Evolutionary conservation across 2,797 vertebrate genomes (phyloP).

Genomic region (Mormyrus hasselquistii): DNA sequence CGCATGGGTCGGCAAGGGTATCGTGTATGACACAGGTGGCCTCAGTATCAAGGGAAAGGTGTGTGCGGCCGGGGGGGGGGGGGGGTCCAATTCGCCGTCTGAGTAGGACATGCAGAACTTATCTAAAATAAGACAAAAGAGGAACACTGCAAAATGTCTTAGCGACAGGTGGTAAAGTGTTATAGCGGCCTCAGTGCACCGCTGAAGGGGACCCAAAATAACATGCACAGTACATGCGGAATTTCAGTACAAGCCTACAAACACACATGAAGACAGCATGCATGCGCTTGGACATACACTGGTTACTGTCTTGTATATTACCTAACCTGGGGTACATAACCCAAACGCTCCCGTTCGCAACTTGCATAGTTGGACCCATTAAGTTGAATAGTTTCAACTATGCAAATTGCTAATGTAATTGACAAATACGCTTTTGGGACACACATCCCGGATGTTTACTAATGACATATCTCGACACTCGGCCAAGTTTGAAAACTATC

Average conservation of each 20-base stretch:
- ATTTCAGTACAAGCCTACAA: background rate
- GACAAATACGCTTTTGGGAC: background rate
- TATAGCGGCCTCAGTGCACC: background rate
- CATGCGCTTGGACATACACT: background rate
- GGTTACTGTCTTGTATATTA: background rate
- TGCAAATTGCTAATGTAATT: background rate
- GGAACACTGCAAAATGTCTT: background rate
- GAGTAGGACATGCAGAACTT: background rate
- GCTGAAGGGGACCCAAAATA: background rate
- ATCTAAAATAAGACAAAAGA: background rate
- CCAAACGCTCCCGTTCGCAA: background rate
- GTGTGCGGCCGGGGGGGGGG: background rate
- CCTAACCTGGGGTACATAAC: background rate
- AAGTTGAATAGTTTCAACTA: background rate
- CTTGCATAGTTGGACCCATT: background rate
- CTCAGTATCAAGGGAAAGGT: slow-evolving; percentile 97
- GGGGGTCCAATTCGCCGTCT: background rate
- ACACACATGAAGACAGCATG: background rate
- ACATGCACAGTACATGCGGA: background rate
- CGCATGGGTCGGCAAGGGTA: slow-evolving; percentile 96
- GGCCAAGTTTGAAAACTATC: background rate
- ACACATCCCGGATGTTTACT: background rate
- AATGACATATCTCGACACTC: background rate
- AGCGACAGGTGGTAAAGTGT: background rate
- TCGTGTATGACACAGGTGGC: slow-evolving; percentile 95